Base-by-base conservation (phyloP, 2,113 vertebrate genomes). In the Anas platyrhynchos region DNA sequence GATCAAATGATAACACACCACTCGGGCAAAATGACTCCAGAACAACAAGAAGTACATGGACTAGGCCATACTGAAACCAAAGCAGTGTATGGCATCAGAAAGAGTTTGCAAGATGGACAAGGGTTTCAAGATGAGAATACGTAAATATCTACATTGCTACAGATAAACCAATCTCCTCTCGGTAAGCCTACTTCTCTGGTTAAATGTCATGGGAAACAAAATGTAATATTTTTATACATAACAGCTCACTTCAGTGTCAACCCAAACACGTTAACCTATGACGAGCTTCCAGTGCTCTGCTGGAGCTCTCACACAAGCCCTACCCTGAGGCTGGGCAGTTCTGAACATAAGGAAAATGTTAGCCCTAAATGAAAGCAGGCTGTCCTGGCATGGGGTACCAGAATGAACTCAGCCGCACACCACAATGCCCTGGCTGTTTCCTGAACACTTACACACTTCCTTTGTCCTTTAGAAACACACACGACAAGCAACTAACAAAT, bases 401-500 rank as follows among this genome's bases (percentile, higher is more conserved):
- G 93, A 68, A 78, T 90, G 88, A 95, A 89, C 91, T 88, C 95
- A 96, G 94, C 48, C 82, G 13, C 75, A 54, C 56, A 76, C 67
- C 85, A 95, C 96, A 96, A 93, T 71, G 91, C 84, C 32, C 84
- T 11, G 7, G 71, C 93, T 81, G 92, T 89, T 96, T 91, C 83
- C 80, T 62, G 81, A 94, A 61, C 74, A 26, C 74, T 96, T 83
- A 89, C 88, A 97, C 78, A 15, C 90, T 96, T 92, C 83, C 88
- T 87, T 94, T 95, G 89, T 91, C 79, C 95, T 68, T 95, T 11
- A 91, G 93, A 88, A 95, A 92, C 61, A 94, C 92, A 96, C 89
- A 94, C 38, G 11, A 96, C 89, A 94, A 94, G 90, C 6, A 9
- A 74, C 0, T 66, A 93, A 93, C 93, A 89, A 90, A 82, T 68